phyloP scores from a whole-genome alignment of 2,113 vertebrate genomes.

The Trichomycterus rosablanca region DNA sequence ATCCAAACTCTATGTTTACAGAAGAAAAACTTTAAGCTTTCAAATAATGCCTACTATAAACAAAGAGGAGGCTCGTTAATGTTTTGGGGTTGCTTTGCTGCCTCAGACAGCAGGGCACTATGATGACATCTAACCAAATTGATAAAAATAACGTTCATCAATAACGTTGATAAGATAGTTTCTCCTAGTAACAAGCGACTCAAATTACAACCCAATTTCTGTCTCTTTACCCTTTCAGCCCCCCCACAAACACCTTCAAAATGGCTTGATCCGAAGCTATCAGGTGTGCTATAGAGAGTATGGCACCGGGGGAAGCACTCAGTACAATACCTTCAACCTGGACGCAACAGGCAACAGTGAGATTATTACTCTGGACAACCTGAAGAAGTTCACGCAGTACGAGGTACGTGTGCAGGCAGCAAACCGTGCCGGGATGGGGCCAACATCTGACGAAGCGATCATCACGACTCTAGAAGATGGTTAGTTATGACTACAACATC shows the following conservation, averaged over 20 bases:
- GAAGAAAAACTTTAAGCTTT: too few species aligned
- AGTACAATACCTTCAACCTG: slow-evolving; percentile 96
- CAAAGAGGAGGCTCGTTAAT: too few species aligned
- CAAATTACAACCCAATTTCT: too few species aligned
- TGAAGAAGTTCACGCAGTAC: slow-evolving; percentile 97
- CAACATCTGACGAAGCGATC: slow-evolving; percentile 96
- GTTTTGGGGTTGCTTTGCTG: too few species aligned
- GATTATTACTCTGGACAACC: slow-evolving; percentile 86
- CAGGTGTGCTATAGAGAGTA: slow-evolving; percentile 96
- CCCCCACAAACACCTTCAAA: slow-evolving; percentile 91
- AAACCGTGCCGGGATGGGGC: slow-evolving; percentile 91
- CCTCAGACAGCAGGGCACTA: too few species aligned
- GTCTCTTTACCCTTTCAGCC: slow-evolving; percentile 62
- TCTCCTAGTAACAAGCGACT: too few species aligned
- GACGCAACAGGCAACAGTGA: slow-evolving; percentile 93
- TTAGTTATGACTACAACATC: slow-evolving; percentile 48
- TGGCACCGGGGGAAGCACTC: slow-evolving; percentile 89
- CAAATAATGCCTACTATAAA: too few species aligned
- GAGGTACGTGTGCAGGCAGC: slow-evolving; percentile 98
- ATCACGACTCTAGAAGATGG: slow-evolving; percentile 94
- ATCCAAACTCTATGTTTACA: too few species aligned
- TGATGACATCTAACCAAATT: too few species aligned
- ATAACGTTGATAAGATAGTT: too few species aligned
- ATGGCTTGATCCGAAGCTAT: slow-evolving; percentile 94
- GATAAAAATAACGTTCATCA: too few species aligned